Base-by-base conservation (phyloP, 2,113 vertebrate species). In the Campylorhamphus procurvoides region DNA sequence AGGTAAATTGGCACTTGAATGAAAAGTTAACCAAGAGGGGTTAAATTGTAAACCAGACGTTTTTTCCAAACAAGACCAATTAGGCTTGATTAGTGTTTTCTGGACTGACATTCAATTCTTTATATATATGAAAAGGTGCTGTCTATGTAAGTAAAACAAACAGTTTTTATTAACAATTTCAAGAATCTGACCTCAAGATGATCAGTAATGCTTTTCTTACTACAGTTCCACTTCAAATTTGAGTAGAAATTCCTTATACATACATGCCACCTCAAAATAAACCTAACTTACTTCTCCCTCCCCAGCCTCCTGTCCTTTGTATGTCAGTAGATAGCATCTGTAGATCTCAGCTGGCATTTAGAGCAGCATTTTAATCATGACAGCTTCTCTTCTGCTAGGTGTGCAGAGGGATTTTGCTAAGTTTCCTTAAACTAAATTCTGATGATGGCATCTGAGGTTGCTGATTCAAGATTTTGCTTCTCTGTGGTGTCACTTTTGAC, bases 401-500 rank as follows among this genome's bases (percentile, higher is more conserved):
- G 91, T 94, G 87, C 74, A 97, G 89, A 94, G 94, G 93, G 94
- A 96, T 97, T 94, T 97, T 87, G 95, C 96, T 97, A 97, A 98
- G 97, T 98, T 97, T 98, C 98, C 89, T 67, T 98, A 97, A 97
- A 98, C 98, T 97, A 97, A 98, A 98, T 97, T 98, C 97, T 52
- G 37, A 95, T 98, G 98, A 98, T 98, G 97, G 98, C 94, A 88
- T 97, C 96, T 97, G 84, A 94, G 96, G 97, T 97, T 98, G 98
- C 98, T 98, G 98, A 98, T 98, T 98, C 98, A 97, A 97, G 97
- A 93, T 97, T 98, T 97, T 98, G 91, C 88, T 91, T 79, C 93
- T 96, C 94, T 96, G 74, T 91, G 96, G 97, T 99, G 98, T 98
- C 98, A 98, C 94, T 94, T 97, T 98, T 98, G 98, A 99, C 98